Evolutionary conservation across 2,888 invertebrate genomes (phyloP).

Genomic region (Rotaria sp.): DNA sequence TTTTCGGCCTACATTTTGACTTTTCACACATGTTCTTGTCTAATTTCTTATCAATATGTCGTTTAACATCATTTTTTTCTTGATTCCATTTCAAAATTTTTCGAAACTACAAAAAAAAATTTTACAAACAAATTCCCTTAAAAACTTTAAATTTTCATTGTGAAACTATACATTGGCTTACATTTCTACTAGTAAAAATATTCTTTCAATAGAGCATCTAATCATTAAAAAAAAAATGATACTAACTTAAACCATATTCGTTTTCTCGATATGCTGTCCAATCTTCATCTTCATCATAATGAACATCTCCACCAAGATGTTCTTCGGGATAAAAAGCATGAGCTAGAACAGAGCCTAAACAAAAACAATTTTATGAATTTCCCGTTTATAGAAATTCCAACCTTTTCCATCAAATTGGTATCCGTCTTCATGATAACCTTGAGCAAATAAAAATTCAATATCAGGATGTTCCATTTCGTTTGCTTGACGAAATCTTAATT

Average conservation of each 20-base stretch:
- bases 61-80: no score
- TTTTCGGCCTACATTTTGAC: no score
- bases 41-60: no score
- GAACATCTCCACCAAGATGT: conserved; percentile 48
- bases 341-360: conserved; percentile 49
- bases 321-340: conserved; percentile 53
- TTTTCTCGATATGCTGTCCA: conserved; percentile 48
- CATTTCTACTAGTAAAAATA: no score
- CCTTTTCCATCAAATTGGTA: conserved; percentile 52
- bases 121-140: no score
- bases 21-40: no score
- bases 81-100: no score
- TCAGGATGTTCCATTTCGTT: conserved; percentile 44
- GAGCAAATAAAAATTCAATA: conserved; percentile 48
- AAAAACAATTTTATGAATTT: background rate
- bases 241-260: conserved; percentile 24
- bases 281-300: conserved; percentile 52
- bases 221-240: background rate
- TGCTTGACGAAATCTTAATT: conserved; percentile 6
- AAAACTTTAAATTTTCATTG: no score
- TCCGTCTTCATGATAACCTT: conserved; percentile 47
- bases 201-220: no score
- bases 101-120: no score
- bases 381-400: conserved; percentile 38
- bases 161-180: no score